phyloP scores from a whole-genome alignment of 2,113 vertebrate species.

The Xyliphius kryptos region DNA sequence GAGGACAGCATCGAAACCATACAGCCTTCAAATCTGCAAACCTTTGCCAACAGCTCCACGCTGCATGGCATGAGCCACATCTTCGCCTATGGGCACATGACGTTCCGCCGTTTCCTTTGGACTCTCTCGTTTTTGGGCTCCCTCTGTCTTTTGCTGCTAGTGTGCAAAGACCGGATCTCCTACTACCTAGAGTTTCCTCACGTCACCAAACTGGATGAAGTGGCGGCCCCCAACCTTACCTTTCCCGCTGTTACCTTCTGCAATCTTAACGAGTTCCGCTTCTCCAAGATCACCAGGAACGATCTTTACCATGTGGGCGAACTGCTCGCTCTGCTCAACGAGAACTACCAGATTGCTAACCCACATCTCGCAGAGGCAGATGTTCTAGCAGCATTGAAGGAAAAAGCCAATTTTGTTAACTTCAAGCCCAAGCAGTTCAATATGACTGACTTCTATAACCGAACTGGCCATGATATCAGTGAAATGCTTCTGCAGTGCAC shows the following conservation, averaged over 20 bases:
- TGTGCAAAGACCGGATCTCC: slow-evolving; percentile 74
- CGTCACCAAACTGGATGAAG: slow-evolving; percentile 73
- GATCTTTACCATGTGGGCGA: slow-evolving; percentile 82
- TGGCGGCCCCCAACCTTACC: slow-evolving; percentile 75
- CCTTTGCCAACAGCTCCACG: slow-evolving; percentile 77
- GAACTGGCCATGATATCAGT: slow-evolving; percentile 76
- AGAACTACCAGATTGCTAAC: slow-evolving; percentile 73
- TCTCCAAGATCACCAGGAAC: slow-evolving; percentile 78
- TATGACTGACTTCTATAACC: slow-evolving; percentile 86
- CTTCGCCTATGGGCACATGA: slow-evolving; percentile 75
- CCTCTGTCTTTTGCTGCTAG: slow-evolving; percentile 69
- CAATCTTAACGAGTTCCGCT: slow-evolving; percentile 84
- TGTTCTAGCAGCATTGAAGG: slow-evolving; percentile 70
- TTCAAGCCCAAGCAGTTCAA: slow-evolving; percentile 81
- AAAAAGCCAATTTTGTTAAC: slow-evolving; percentile 79
- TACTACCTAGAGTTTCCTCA: slow-evolving; percentile 78
- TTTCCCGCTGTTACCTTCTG: slow-evolving; percentile 82
- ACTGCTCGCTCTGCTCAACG: slow-evolving; percentile 76
- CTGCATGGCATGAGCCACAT: slow-evolving; percentile 85
- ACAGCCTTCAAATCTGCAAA: slow-evolving; percentile 71
- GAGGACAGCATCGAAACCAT: slow-evolving; percentile 71
- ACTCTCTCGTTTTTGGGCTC: slow-evolving; percentile 74
- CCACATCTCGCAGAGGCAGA: slow-evolving; percentile 75
- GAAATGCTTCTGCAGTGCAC: slow-evolving; percentile 84
- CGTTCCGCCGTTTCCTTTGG: slow-evolving; percentile 77